Base-by-base conservation (phyloP, 2,888 invertebrate species). In the Drosophila ustulata region DNA sequence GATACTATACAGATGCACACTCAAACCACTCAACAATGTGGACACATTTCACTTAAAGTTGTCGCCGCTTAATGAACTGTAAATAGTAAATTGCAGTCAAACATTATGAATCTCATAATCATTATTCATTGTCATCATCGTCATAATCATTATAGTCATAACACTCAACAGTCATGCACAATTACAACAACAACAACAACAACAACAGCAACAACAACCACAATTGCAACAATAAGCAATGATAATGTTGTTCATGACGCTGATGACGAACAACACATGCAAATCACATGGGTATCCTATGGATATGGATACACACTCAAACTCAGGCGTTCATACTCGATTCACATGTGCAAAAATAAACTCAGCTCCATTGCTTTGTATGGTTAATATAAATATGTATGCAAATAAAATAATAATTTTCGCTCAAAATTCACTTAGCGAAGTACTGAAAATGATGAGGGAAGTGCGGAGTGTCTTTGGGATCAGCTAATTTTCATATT, bases 401-500 rank as follows among this genome's bases (percentile, higher is more conserved):
- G 83, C 83, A 84, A 86, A 88, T 81, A 88, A 88, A 82, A 86
- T 80, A 80, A 82, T 79, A 88, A 76, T 67, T 84, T 62, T 70
- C 73, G 57, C 76, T 78, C 69, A 88, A 72, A 71, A 82, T 62
- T 66, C 76, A 85, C 79, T 83, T 72, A 69, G 58, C 78, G 71
- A 63, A 71, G 57, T 37, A 34, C 63, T 43, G 39, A 37, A 51
- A 67, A 62, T 39, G 43, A 8, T 9, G 23, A 39, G 34, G 46
- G 37, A 26, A 41, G 50, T 9, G 30, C 1, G 34, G 3, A 41
- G 32, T 32, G 61, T 66, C 64, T 76, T 70, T 73, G 72, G 75
- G 76, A 75, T 76, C 81, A 79, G 88, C 82, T 90, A 88, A 89
- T 89, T 90, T 89, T 82, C 89, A 89, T 90, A 90, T 84, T 89